Conservation (phyloP, 2,113 vertebrate species). For the Oncorhynchus gorbuscha region DNA sequence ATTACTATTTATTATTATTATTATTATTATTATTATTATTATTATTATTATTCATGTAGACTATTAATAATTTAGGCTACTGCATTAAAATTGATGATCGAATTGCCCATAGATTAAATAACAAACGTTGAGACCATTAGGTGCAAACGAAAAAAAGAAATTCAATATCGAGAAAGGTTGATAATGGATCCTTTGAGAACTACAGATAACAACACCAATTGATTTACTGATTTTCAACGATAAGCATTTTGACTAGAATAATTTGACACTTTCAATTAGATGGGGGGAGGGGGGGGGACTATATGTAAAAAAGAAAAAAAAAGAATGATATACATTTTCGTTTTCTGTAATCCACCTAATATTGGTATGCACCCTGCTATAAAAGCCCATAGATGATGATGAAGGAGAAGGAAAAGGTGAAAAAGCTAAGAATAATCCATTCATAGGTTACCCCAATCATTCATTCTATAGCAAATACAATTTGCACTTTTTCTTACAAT, state of each 20-base stretch:
- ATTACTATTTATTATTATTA: background rate
- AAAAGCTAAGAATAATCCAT: too few relatives aligned
- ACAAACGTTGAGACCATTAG: background rate
- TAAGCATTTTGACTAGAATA: background rate
- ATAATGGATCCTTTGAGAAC: background rate
- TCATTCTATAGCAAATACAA: background rate
- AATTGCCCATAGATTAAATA: background rate
- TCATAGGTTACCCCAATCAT: too few relatives aligned
- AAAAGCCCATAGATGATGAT: too few relatives aligned
- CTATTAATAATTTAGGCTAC: background rate
- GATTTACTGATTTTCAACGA: background rate
- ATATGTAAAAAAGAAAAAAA: background rate
- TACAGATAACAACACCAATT: background rate
- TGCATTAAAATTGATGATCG: background rate
- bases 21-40: background rate
- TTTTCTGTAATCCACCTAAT: too few relatives aligned
- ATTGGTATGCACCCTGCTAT: too few relatives aligned
- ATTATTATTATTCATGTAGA: background rate
- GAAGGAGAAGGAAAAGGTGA: too few relatives aligned
- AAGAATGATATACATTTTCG: background rate
- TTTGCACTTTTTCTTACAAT: background rate
- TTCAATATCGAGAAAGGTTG: background rate
- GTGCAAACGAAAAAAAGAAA: background rate
- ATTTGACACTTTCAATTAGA: background rate
- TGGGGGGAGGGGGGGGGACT: background rate